Evolutionary conservation across 2,888 invertebrate species (phyloP).

Genomic region (Trichogramma evanescens): DNA sequence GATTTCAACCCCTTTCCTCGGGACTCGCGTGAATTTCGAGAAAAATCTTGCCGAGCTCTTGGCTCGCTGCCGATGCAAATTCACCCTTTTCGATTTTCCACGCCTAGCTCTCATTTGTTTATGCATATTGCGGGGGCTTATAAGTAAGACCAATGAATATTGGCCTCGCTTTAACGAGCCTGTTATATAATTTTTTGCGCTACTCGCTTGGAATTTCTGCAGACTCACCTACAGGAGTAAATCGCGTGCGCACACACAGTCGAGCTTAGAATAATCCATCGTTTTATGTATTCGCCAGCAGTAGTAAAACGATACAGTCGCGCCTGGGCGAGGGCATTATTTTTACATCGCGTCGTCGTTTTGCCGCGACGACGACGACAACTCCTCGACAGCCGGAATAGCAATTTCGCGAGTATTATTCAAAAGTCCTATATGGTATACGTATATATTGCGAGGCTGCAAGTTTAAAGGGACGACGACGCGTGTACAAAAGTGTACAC

Average conservation of each 20-base stretch:
- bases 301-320: too few relatives aligned
- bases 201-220: not conserved
- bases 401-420: constrained; percentile 5
- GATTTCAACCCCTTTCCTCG: constrained; percentile 26
- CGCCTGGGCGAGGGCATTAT: too few relatives aligned
- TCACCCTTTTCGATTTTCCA: constrained; percentile 21
- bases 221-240: not conserved
- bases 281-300: too few relatives aligned
- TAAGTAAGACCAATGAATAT: constrained; percentile 1
- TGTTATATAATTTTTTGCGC: constrained; percentile 6
- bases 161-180: constrained; percentile 16
- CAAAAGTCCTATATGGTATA: constrained; percentile 7
- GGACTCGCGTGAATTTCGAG: constrained; percentile 38
- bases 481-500: not conserved
- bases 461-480: constrained; percentile 9
- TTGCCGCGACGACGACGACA: not conserved
- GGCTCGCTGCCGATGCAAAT: constrained; percentile 34
- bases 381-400: too few relatives aligned
- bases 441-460: too few relatives aligned
- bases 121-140: too few relatives aligned
- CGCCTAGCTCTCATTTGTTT: not conserved
- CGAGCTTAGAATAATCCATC: not conserved
- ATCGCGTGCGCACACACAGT: not conserved
- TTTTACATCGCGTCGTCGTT: not conserved
- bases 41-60: constrained; percentile 28